Evolutionary conservation across 2,888 invertebrate species (phyloP), one percentile per base, ranked within the genome.

Genomic region (Oligia strigilis): DNA sequence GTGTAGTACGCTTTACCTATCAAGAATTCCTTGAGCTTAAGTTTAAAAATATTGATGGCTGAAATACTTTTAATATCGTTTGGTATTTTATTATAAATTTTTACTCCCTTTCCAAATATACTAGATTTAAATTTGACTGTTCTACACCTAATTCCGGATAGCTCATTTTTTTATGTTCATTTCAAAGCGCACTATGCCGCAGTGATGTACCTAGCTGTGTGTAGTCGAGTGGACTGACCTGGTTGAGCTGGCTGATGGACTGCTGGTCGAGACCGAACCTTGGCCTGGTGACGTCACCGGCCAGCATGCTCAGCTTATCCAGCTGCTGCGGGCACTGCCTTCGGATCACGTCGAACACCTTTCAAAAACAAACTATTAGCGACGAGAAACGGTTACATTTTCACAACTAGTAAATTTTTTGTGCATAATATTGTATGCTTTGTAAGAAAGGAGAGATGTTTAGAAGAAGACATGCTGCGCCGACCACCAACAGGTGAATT

Each of bases 291-390:
- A 98, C 97, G 91, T 98, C 98, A 0, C 98, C 98, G 36, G 97
- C 94, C 17, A 98, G 94, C 0, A 97, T 97, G 75, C 97, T 94
- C 84, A 98, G 94, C 94, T 98, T 98, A 79, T 96, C 95, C 84
- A 98, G 93, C 75, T 97, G 97, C 29, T 95, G 93, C 0, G 98
- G 98, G n/a, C 83, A 88, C 13, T 82, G 78, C 62, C 69, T n/a
- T 9, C 87, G 82, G 75, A 90, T 81, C 80, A 96, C 95, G 87
- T 98, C 97, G 90, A 98, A 98, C 62, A 98, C 93, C 98, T 72
- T 11, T 40, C 3, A n/a, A 17, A 40, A n/a, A 72, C 55, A 58
- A n/a, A n/a, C 9, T n/a, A 14, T n/a, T 11, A 55, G 40, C 17
- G n/a, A 55, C 3, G 40, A 5, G 40, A 49, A 55, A 55, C 40